Percentiles rank a stretch among this genome's conserved stretches.
Conservation (phyloP, 2,888 invertebrate genomes). For the Pyrrhosoma nymphula region DNA sequence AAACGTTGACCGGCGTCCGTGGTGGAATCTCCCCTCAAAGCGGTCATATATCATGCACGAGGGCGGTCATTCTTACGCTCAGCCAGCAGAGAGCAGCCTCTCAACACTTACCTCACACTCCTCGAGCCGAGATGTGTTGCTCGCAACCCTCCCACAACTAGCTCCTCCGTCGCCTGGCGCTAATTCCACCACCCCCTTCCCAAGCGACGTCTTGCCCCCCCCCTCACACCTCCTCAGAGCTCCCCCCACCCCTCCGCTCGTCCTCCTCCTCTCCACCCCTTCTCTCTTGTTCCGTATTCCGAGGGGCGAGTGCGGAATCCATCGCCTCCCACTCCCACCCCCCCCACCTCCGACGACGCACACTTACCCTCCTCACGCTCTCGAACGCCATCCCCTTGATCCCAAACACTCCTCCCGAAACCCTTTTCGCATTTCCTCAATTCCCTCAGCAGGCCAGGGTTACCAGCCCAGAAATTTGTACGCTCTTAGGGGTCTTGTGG, state of each 20-base stretch:
- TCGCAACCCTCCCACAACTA: background rate
- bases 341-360: background rate
- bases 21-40: background rate
- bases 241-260: background rate
- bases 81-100: background rate
- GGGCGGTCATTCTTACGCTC: background rate
- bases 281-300: background rate
- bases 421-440: conserved; percentile 10
- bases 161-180: too few relatives aligned
- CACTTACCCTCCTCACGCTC: too few relatives aligned
- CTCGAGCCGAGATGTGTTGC: background rate
- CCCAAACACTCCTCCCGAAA: background rate
- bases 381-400: too few relatives aligned
- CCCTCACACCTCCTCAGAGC: background rate
- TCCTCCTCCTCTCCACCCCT: background rate
- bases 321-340: background rate
- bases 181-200: too few relatives aligned
- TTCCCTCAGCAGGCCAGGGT: background rate
- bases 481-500: background rate
- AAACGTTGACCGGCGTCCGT: background rate
- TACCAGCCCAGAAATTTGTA: background rate
- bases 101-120: background rate
- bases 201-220: background rate
- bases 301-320: background rate
- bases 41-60: conserved; percentile 2